Percentiles rank a stretch among this genome's conserved stretches.
phyloP scores from a whole-genome alignment of 2,113 vertebrate species.

The Macrotus californicus region DNA sequence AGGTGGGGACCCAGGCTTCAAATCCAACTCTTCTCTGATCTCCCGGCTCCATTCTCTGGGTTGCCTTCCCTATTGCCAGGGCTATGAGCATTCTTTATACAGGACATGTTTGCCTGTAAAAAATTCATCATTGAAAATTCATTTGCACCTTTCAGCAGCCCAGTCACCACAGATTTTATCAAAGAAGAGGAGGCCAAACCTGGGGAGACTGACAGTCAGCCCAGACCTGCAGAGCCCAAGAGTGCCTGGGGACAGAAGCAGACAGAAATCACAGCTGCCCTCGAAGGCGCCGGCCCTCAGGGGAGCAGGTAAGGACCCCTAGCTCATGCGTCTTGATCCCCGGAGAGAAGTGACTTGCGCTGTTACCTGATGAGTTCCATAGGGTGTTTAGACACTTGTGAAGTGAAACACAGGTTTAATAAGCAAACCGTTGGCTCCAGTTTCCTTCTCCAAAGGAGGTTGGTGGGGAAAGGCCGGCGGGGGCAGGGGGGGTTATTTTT shows the following conservation, averaged over 20 bases:
- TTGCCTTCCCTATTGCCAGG: neutral
- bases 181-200: constrained; percentile 64
- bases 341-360: neutral
- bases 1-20: neutral
- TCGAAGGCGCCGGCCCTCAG: neutral
- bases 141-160: constrained; percentile 61
- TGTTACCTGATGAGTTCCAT: neutral
- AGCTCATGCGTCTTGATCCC: neutral
- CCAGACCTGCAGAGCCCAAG: constrained; percentile 39
- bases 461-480: neutral
- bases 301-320: constrained; percentile 46
- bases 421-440: neutral
- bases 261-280: neutral
- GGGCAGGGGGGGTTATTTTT: neutral
- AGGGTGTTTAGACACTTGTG: neutral
- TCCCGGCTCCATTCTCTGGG: neutral
- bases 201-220: constrained; percentile 62
- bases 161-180: constrained; percentile 65
- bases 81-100: neutral
- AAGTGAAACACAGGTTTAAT: neutral
- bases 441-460: neutral
- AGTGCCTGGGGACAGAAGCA: constrained; percentile 38
- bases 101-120: neutral
- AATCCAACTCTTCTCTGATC: neutral
- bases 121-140: constrained; percentile 46